Evolutionary conservation across 2,113 vertebrate species (phyloP).

Genomic region (Rhinichthys klamathensis): DNA sequence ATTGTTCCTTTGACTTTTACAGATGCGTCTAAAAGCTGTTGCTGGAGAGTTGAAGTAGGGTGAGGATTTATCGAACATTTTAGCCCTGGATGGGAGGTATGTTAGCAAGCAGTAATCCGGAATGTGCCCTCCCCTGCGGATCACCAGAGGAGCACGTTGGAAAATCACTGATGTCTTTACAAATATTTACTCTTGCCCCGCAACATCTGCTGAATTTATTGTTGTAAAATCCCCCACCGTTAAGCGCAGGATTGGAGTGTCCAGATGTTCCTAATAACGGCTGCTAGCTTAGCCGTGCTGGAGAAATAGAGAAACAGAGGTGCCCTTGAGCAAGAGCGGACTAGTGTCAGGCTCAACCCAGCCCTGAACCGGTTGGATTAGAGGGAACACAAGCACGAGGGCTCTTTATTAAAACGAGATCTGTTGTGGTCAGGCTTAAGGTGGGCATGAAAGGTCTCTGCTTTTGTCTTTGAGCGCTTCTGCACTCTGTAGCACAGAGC

Average conservation of each 20-base stretch:
- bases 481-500: slow-evolving; percentile 58
- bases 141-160: slow-evolving; percentile 46
- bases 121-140: slow-evolving; percentile 45
- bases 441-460: slow-evolving; percentile 17
- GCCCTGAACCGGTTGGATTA: slow-evolving; percentile 38
- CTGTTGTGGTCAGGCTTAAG: slow-evolving; percentile 25
- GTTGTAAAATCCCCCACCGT: slow-evolving; percentile 55
- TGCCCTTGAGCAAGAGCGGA: slow-evolving; percentile 47
- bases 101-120: slow-evolving; percentile 47
- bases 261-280: slow-evolving; percentile 66
- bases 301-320: slow-evolving; percentile 54
- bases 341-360: slow-evolving; percentile 7
- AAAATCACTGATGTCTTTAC: slow-evolving; percentile 61
- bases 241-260: slow-evolving; percentile 52
- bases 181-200: slow-evolving; percentile 62
- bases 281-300: slow-evolving; percentile 57
- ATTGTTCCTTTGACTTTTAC: slow-evolving; percentile 18
- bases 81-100: slow-evolving; percentile 47
- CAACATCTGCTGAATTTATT: slow-evolving; percentile 63
- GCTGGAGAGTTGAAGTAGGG: slow-evolving; percentile 22
- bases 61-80: slow-evolving; percentile 48
- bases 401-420: slow-evolving; percentile 40
- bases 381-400: background rate
- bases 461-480: background rate
- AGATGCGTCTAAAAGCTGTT: slow-evolving; percentile 13